Evolutionary conservation across 2,888 invertebrate genomes (phyloP).

Genomic region (Pterostichus niger): DNA sequence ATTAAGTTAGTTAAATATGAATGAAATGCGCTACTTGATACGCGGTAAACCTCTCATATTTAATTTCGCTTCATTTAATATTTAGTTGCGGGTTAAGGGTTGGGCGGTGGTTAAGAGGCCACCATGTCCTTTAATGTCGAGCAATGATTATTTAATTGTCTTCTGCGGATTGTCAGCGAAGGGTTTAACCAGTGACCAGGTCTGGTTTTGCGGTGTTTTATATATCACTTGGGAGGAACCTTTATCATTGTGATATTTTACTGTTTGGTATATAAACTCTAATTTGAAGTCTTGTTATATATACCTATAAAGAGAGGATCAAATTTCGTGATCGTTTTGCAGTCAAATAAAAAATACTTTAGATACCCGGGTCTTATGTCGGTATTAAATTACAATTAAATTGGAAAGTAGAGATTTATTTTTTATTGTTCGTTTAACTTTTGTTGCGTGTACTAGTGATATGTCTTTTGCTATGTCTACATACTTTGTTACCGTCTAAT

Average conservation of each 20-base stretch:
- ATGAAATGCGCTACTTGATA: conserved; percentile 43
- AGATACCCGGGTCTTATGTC: neutral
- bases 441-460: neutral
- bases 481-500: neutral
- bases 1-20: conserved; percentile 42
- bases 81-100: conserved; percentile 6
- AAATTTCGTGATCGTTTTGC: neutral
- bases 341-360: conserved; percentile 26
- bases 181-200: neutral
- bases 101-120: neutral
- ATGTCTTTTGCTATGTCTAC: too few species aligned
- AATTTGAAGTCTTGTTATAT: conserved; percentile 24
- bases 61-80: conserved; percentile 48
- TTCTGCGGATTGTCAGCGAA: conserved; percentile 34
- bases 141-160: conserved; percentile 47
- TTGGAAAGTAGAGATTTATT: conserved; percentile 4
- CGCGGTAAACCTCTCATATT: conserved; percentile 36
- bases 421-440: neutral
- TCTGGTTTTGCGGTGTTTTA: conserved; percentile 12
- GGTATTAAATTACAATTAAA: neutral
- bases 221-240: conserved; percentile 23
- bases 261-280: conserved; percentile 22
- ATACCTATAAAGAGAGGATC: neutral
- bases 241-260: conserved; percentile 22
- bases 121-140: conserved; percentile 20